Base-by-base conservation (phyloP, 2,888 invertebrate genomes). In the Drosophila falleni region DNA sequence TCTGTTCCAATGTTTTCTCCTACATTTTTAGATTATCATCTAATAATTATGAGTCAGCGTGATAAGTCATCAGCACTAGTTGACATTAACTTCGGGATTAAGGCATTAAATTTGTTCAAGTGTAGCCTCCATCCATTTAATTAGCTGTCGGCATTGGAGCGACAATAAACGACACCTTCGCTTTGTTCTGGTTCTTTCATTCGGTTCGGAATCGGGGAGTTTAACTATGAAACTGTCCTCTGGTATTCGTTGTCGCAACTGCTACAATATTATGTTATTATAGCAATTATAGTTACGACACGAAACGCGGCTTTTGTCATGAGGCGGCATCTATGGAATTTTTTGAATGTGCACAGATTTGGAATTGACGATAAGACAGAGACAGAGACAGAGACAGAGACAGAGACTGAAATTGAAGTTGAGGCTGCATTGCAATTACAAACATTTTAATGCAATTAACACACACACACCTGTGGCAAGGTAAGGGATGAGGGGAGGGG, bases 361-460 rank as follows among this genome's bases (percentile, higher is more conserved):
- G 47, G 51, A 42, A 46, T 51, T 31, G 33, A 62, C 66, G 78
- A 80, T 80, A 77, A 80, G 58, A 33, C 23, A 10, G 39, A 29
- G 31, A 15, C 11, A 42, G 19, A 10, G 6, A 16, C n/a, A n/a
- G n/a, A n/a, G n/a, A n/a, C n/a, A n/a, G n/a, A n/a, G n/a, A n/a
- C n/a, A n/a, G n/a, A n/a, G n/a, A n/a, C 33, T 49, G 33, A 3
- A 19, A 33, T 16, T 49, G 49, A 13, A 29, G 51, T 23, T 51
- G 70, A 51, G 44, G 80, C 41, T 61, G 76, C 89, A 72, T 76
- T 74, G 85, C 90, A 90, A 88, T 91, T 90, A 87, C 85, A 89
- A 87, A 88, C 86, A 91, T 91, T 90, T 91, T 90, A 91, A 91
- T 91, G 91, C 91, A 91, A 91, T 91, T 91, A 91, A 90, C 90